These are phyloP conservation scores for Catonia carolina DNA, from an alignment of 2,888 invertebrate genomes.

Conservation along the genomic window DNA sequence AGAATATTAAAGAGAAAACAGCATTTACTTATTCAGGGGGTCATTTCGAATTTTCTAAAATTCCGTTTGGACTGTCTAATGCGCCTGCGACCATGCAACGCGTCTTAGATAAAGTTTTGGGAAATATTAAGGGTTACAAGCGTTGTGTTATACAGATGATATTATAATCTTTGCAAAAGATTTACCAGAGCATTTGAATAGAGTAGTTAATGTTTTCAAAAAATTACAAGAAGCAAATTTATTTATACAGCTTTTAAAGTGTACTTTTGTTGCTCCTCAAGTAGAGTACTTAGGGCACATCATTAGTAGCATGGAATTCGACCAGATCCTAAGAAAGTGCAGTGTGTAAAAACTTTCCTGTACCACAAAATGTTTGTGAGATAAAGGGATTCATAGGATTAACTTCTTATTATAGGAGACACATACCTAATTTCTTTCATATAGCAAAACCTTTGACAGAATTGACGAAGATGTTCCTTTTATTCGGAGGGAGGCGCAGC, in stretches of 20 bases:
- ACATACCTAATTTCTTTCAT: too few relatives aligned
- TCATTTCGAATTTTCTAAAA: too few relatives aligned
- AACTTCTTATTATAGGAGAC: too few relatives aligned
- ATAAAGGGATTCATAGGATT: conserved; percentile 5
- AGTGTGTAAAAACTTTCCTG: not conserved
- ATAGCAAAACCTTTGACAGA: too few relatives aligned
- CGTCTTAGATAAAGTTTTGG: too few relatives aligned
- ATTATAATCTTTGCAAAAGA: conserved; percentile 2
- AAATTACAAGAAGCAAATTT: conserved; percentile 22
- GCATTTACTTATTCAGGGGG: too few relatives aligned
- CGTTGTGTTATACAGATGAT: conserved; percentile 27
- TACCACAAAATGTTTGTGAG: not conserved
- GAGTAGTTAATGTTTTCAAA: conserved; percentile 27
- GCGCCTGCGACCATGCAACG: too few relatives aligned
- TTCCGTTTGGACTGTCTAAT: too few relatives aligned
- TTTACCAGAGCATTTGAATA: conserved; percentile 31
- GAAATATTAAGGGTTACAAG: too few relatives aligned
- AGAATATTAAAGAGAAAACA: conserved; percentile 16
- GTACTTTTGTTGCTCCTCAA: not conserved
- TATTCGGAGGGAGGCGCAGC: too few relatives aligned
- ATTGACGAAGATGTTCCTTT: too few relatives aligned
- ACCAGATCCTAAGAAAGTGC: conserved; percentile 9
- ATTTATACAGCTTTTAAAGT: not conserved
- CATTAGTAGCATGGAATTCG: not conserved
- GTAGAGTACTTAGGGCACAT: conserved; percentile 3